Evolutionary conservation across 2,888 invertebrate genomes (phyloP), one percentile per base, ranked within the genome.

Genomic region (Notodonta ziczac): DNA sequence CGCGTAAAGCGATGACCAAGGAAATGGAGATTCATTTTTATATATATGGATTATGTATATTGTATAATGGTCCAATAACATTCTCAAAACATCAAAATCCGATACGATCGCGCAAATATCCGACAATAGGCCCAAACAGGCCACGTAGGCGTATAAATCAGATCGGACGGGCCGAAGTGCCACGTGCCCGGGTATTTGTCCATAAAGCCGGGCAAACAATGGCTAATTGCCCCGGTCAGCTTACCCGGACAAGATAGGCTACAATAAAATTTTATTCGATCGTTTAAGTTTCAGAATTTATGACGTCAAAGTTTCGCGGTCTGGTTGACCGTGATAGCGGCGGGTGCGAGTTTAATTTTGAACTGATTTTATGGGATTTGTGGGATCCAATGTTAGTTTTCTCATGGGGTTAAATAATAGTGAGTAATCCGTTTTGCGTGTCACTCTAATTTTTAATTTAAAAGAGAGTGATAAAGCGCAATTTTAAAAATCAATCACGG

Each of bases 181-280:
- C 72, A 73, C 71, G 72, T 69, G 70, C 74, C 73, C 74, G 73
- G 72, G 72, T 73, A 72, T 76, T 77, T 75, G 70, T 73, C 76
- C 73, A 76, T 79, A 78, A 82, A 78, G 73, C 74, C 73, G 67
- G 72, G 67, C 67, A 74, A 80, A 80, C 82, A 83, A 80, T 76
- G 77, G 80, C 78, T 83, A 83, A 83, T 83, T 82, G 83, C 77
- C 69, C 65, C 62, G 62, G 65, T 58, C 72, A 72, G 71, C 71
- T 74, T 74, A 63, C 73, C 69, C 66, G 68, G 70, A 76, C 76
- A 80, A 80, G 81, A 81, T 77, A 76, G 76, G 70, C 72, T 66
- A 72, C 76, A 77, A 77, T 75, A 75, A 75, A 75, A 77, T 75
- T 75, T 76, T 77, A 76, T 76, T 76, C 76, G 76, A 76, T 77